Evolutionary conservation across 2,113 vertebrate genomes (phyloP).

Genomic region (Lophius piscatorius): DNA sequence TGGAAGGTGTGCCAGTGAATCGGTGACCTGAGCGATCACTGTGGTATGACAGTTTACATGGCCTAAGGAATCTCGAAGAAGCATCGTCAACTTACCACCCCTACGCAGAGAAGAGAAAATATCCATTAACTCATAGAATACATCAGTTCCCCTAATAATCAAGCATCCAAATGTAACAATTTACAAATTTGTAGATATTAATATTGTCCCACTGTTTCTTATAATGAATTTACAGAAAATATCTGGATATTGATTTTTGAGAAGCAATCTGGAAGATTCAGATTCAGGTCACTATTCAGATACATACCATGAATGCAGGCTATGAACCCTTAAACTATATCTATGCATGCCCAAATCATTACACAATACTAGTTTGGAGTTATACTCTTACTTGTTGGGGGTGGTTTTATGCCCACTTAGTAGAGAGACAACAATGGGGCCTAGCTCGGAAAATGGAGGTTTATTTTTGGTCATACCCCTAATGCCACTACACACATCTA

Average conservation of each 20-base stretch:
- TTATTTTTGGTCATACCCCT: conserved; percentile 84
- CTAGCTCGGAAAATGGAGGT: conserved; percentile 89
- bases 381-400: conserved; percentile 88
- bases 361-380: background rate
- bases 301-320: no score
- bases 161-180: no score
- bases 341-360: no score
- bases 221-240: no score
- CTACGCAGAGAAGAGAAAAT: conserved; percentile 73
- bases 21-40: conserved; percentile 91
- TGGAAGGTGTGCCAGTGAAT: conserved; percentile 81
- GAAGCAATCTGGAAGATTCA: no score
- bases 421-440: conserved; percentile 90
- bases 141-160: background rate
- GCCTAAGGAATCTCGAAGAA: conserved; percentile 92
- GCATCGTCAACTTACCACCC: conserved; percentile 93
- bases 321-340: background rate
- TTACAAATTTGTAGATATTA: no score
- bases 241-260: no score
- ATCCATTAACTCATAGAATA: background rate
- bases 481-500: conserved; percentile 95
- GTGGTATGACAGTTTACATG: conserved; percentile 92
- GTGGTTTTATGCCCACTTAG: conserved; percentile 92
- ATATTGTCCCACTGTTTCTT: no score
- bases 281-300: no score